phyloP scores from a whole-genome alignment of 2,797 vertebrate species.

The Steatocranus sp. region DNA sequence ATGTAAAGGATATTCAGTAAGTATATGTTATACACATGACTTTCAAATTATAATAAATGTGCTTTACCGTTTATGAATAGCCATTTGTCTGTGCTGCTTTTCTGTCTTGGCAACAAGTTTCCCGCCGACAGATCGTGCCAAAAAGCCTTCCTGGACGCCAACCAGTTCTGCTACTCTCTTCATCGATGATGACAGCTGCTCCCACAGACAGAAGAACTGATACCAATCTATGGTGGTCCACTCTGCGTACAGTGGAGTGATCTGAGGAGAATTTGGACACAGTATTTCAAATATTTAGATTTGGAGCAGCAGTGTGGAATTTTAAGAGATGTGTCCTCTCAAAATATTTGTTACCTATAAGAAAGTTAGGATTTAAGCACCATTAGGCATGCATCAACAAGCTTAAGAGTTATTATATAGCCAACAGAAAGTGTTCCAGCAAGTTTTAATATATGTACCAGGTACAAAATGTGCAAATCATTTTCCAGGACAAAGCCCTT shows the following conservation, averaged over 20 bases:
- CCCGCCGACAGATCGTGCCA: slow-evolving; percentile 90
- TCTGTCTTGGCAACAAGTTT: slow-evolving; percentile 89
- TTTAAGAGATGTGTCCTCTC: not conserved
- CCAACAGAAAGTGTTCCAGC: not conserved
- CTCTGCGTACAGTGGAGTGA: slow-evolving; percentile 91
- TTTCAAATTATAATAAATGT: not conserved
- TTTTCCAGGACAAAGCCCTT: slow-evolving; percentile 97
- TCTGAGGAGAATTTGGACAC: slow-evolving; percentile 64
- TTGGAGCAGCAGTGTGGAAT: not conserved
- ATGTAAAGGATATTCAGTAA: not conserved
- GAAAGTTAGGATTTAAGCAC: not conserved
- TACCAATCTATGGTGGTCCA: slow-evolving; percentile 98
- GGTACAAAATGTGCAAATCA: slow-evolving; percentile 93
- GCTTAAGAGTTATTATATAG: not conserved
- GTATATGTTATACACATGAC: not conserved
- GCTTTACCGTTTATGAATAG: slow-evolving; percentile 91
- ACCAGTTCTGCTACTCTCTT: slow-evolving; percentile 95
- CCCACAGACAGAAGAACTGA: slow-evolving; percentile 95
- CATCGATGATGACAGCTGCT: slow-evolving; percentile 90
- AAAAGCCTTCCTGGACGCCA: slow-evolving; percentile 92
- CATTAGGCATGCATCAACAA: not conserved
- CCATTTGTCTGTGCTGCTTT: slow-evolving; percentile 91
- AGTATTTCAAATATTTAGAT: not conserved
- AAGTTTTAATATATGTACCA: slow-evolving; percentile 68
- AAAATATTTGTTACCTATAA: not conserved